Conservation (phyloP, 2,113 vertebrate genomes). For the Gila orcuttii region DNA sequence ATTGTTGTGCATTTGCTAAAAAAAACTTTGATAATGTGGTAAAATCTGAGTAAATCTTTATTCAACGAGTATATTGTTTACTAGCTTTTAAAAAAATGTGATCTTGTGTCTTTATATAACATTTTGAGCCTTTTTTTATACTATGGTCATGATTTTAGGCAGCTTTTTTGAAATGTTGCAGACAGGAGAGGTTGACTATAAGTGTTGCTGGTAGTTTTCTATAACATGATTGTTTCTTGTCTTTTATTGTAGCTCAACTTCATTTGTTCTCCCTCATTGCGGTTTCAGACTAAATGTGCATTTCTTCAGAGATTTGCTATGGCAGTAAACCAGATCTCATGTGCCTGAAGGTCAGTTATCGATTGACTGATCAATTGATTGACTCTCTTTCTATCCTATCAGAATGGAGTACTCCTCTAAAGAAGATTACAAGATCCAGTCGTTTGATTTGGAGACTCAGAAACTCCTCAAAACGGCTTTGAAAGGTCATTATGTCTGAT, state of each 20-base stretch:
- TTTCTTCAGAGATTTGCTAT: not conserved
- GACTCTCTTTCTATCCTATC: not conserved
- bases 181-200: not conserved
- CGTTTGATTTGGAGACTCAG: constrained; percentile 89
- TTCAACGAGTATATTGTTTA: not conserved
- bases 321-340: not conserved
- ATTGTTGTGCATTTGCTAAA: too few species aligned
- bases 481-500: constrained; percentile 80
- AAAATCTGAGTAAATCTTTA: too few species aligned
- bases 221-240: not conserved
- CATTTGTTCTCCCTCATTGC: not conserved
- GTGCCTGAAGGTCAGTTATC: not conserved
- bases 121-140: not conserved
- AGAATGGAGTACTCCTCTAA: constrained; percentile 84
- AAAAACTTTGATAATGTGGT: too few species aligned
- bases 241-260: not conserved
- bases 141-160: not conserved
- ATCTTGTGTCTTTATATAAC: not conserved
- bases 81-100: not conserved
- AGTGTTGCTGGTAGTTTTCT: not conserved
- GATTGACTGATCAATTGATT: not conserved
- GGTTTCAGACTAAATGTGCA: too few species aligned
- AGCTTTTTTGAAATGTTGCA: not conserved
- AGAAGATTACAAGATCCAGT: constrained; percentile 94
- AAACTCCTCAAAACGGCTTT: constrained; percentile 92